Conservation (phyloP, 2,888 invertebrate genomes). For the Cantharis flavilabris region DNA sequence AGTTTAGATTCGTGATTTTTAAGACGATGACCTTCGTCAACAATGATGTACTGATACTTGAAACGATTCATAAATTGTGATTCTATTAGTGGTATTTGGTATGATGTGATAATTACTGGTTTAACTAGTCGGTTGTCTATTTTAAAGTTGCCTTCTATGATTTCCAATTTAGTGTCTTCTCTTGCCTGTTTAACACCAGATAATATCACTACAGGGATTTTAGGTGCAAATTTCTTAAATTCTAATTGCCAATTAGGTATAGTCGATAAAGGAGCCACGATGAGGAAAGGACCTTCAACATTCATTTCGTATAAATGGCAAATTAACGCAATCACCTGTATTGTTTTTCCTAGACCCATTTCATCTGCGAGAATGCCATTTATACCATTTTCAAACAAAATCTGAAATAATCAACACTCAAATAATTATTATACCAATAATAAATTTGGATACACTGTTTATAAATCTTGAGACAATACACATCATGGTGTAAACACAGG, state of each 20-base stretch:
- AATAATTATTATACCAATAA: background rate
- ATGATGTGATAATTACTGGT: slow-evolving; percentile 67
- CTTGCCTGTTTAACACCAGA: slow-evolving; percentile 59
- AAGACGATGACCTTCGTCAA: slow-evolving; percentile 74
- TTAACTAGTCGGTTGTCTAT: slow-evolving; percentile 46
- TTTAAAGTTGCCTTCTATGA: slow-evolving; percentile 43
- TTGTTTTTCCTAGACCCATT: slow-evolving; percentile 93
- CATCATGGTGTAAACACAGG: too few species aligned
- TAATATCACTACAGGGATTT: slow-evolving; percentile 62
- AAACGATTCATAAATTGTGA: slow-evolving; percentile 47
- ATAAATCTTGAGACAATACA: too few species aligned
- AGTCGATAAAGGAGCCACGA: slow-evolving; percentile 70
- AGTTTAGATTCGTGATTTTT: slow-evolving; percentile 66
- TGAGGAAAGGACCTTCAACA: slow-evolving; percentile 54
- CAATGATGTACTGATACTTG: slow-evolving; percentile 65
- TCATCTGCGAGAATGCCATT: slow-evolving; percentile 96
- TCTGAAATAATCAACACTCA: slow-evolving; percentile 35
- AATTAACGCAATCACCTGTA: slow-evolving; percentile 87
- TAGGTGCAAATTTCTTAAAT: slow-evolving; percentile 67
- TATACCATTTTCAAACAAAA: slow-evolving; percentile 67
- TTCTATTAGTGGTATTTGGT: slow-evolving; percentile 59
- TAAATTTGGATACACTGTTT: too few species aligned
- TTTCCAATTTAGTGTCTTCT: slow-evolving; percentile 35
- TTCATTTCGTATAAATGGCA: slow-evolving; percentile 78
- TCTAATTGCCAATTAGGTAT: slow-evolving; percentile 71